Evolutionary conservation across 2,797 vertebrate species (phyloP).

Genomic region (Cirrhinus molitorella): DNA sequence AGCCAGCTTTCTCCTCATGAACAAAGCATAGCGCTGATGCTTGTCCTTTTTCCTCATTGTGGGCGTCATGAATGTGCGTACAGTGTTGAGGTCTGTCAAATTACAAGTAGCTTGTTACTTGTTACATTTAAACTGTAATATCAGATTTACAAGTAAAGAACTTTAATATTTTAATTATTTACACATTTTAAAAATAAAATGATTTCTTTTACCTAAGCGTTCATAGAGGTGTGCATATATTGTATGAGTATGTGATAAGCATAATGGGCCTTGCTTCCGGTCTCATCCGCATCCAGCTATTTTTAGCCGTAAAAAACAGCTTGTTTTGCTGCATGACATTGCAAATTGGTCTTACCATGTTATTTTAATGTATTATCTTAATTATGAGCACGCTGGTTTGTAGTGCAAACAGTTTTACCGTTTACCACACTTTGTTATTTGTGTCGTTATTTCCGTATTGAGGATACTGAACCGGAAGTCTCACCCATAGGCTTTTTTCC

Average conservation of each 20-base stretch:
- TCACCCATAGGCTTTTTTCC: too few relatives aligned
- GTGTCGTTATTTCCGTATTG: too few relatives aligned
- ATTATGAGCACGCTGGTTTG: too few relatives aligned
- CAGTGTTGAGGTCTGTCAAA: constrained; percentile 1
- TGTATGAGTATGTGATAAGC: neutral
- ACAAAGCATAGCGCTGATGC: constrained; percentile 24
- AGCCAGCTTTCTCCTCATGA: constrained; percentile 37
- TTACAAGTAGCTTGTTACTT: neutral
- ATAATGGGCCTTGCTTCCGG: neutral
- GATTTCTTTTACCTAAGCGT: neutral
- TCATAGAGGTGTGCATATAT: neutral
- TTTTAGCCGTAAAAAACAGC: too few relatives aligned
- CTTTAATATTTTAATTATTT: neutral
- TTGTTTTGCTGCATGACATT: too few relatives aligned
- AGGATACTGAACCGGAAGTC: too few relatives aligned
- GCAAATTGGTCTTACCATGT: too few relatives aligned
- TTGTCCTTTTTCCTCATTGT: constrained; percentile 13
- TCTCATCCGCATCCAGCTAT: too few relatives aligned
- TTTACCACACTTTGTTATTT: too few relatives aligned
- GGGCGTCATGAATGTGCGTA: neutral
- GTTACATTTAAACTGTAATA: neutral
- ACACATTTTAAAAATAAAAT: neutral
- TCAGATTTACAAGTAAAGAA: neutral
- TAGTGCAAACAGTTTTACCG: too few relatives aligned
- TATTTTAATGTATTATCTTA: too few relatives aligned